phyloP scores from a whole-genome alignment of 2,888 invertebrate genomes.

The Apoda limacodes region DNA sequence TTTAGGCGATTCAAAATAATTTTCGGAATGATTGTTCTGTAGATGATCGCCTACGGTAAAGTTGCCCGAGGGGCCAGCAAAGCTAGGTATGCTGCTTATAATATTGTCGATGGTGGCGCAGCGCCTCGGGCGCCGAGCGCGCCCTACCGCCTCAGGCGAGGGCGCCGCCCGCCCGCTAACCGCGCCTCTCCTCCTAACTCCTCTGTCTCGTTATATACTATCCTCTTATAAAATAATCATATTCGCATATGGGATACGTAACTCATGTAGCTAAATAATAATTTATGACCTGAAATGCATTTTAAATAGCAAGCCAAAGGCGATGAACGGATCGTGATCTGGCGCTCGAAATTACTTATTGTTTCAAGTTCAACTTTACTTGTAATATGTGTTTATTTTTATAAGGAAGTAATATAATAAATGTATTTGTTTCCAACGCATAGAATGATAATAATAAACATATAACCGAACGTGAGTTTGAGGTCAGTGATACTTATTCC shows the following conservation, averaged over 20 bases:
- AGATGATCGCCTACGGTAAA: constrained; percentile 44
- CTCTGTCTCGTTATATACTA: not conserved
- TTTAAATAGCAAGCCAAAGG: too few species aligned
- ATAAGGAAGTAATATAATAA: too few species aligned
- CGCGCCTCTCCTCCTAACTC: constrained; percentile 11
- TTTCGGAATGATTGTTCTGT: constrained; percentile 60
- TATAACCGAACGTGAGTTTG: too few species aligned
- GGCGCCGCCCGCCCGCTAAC: constrained; percentile 11
- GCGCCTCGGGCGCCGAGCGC: constrained; percentile 19
- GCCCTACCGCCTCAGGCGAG: constrained; percentile 17
- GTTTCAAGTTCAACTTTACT: too few species aligned
- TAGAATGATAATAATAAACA: too few species aligned
- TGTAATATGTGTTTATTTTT: too few species aligned
- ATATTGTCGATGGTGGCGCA: constrained; percentile 25
- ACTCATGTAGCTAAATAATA: not conserved
- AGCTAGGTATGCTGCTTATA: constrained; percentile 38
- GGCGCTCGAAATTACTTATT: too few species aligned
- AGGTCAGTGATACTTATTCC: too few species aligned
- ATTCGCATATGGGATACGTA: not conserved
- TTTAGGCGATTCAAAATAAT: constrained; percentile 49
- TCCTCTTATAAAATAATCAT: not conserved
- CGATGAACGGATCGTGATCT: too few species aligned
- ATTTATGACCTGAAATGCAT: not conserved
- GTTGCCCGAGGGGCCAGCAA: constrained; percentile 36
- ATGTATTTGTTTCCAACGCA: too few species aligned